A percentile compares a stretch with the other conserved stretches of the same genome.
These are phyloP conservation scores for Sarcophaga rosellei DNA, from an alignment of 2,888 invertebrate genomes.

Conservation along the genomic window DNA sequence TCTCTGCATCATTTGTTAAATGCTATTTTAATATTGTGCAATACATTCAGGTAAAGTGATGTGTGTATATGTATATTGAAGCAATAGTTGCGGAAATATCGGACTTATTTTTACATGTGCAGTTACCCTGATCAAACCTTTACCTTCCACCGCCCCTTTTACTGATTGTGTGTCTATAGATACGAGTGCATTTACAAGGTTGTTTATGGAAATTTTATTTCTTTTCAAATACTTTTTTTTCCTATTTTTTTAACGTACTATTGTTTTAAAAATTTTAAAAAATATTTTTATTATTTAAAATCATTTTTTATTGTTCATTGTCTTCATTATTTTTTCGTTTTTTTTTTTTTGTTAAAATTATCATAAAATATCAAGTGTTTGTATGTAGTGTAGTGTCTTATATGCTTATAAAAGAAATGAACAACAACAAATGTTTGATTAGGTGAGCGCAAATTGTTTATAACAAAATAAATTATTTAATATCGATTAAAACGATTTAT, in stretches of 20 bases:
- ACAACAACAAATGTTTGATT: background rate
- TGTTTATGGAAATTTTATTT: background rate
- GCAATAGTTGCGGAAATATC: conserved; percentile 56
- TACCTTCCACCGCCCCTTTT: background rate
- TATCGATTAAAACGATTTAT: background rate
- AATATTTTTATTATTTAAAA: background rate
- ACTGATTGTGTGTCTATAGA: background rate
- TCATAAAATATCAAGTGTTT: background rate
- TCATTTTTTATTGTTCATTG: background rate
- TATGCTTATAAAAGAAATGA: background rate
- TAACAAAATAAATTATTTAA: background rate
- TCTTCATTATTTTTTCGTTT: background rate
- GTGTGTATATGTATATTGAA: conserved; percentile 14
- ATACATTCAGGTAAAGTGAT: background rate
- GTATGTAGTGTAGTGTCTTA: background rate
- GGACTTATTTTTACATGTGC: conserved; percentile 23
- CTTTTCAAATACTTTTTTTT: no score
- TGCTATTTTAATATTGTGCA: no score
- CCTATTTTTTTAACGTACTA: no score
- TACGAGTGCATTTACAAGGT: background rate
- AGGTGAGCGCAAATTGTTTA: background rate
- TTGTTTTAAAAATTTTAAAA: background rate
- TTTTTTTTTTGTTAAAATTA: background rate
- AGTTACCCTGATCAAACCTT: background rate
- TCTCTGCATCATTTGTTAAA: no score